phyloP scores from a whole-genome alignment of 2,797 vertebrate species.

The Onychomys torridus region DNA sequence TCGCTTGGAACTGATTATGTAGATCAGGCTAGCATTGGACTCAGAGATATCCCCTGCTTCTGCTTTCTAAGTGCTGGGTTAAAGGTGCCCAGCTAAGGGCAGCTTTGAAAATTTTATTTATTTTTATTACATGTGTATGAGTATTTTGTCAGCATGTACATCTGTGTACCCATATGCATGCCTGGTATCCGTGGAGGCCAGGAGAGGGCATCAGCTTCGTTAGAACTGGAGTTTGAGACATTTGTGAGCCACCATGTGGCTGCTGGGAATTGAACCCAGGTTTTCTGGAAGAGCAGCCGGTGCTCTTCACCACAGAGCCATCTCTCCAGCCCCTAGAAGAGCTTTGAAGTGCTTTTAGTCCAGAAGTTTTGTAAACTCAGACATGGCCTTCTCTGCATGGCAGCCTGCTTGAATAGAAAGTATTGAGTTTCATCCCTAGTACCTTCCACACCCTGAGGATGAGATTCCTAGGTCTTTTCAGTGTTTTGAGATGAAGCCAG shows the following conservation, averaged over 20 bases:
- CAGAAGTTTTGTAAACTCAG: not conserved
- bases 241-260: not conserved
- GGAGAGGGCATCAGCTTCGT: not conserved
- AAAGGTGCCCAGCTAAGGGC: not conserved
- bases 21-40: not conserved
- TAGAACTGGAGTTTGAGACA: not conserved
- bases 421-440: not conserved
- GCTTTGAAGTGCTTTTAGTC: not conserved
- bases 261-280: not conserved
- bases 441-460: not conserved
- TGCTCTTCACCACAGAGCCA: not conserved
- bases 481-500: not conserved
- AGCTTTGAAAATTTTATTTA: not conserved
- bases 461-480: not conserved
- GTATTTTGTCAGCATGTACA: not conserved
- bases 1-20: not conserved
- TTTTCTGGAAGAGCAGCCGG: no score
- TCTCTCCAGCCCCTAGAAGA: not conserved
- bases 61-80: not conserved
- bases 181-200: not conserved
- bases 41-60: not conserved
- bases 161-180: not conserved
- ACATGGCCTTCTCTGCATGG: not conserved
- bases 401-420: not conserved
- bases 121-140: not conserved